Evolutionary conservation across 1,140 invertebrate species (phyloP), one percentile per base, ranked within the genome.

Genomic region (Scaptomyza graminum): DNA sequence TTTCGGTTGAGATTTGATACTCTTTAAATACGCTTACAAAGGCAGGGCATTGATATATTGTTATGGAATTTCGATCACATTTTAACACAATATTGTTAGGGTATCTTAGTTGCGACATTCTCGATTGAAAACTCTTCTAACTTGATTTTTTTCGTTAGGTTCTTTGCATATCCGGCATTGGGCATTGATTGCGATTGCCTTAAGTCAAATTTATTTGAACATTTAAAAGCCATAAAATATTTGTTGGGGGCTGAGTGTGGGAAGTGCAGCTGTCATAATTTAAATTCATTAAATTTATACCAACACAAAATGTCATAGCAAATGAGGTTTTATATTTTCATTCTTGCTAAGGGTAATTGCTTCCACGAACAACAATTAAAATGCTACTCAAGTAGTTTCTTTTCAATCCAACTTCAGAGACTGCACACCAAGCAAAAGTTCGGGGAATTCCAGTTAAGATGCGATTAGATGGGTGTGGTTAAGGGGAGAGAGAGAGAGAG

Each of bases 231-330:
- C 84, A 79, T 88, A 89, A 88, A 89, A 72, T 83, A 68, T 88
- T 79, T 87, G 70, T 76, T 62, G 66, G 60, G 57, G 34, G 65
- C 61, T 64, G 31, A 34, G 31, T 34, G 22, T 63, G 51, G 44
- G 39, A 62, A 57, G 70, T 34, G 31, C 78, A 79, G 65, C 76
- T 87, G 82, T 85, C 82, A 85, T 85, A 85, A 88, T 87, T 87
- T 76, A 83, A 87, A 87, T 87, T 83, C 83, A 87, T 87, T 87
- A 88, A 83, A 83, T 72, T 73, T 70, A 77, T 74, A 52, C 64
- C 67, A 69, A 76, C 49, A 76, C 49, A 51, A 83, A 83, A 39
- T 85, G 82, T 85, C 74, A 77, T 52, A 70, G 11, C 15, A 63
- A 68, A 61, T n/a, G 12, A n/a, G 31, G 67, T 72, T 72, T 61